Evolutionary conservation across 2,888 invertebrate genomes (phyloP).

Genomic region (Drosophila barbarae): DNA sequence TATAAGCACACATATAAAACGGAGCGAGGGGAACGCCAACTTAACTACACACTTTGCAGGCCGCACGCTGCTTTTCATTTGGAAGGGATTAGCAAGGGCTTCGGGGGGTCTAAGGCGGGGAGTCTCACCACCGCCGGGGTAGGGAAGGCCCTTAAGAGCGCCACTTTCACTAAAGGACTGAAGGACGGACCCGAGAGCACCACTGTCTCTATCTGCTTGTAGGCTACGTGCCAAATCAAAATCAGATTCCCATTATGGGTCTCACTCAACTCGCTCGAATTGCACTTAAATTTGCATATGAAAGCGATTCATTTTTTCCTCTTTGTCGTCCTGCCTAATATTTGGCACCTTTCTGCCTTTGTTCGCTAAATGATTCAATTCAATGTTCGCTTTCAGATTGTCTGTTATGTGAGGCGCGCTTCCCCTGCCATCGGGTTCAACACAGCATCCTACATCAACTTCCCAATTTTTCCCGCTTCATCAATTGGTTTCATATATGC

Average conservation of each 20-base stretch:
- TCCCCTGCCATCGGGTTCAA: constrained; percentile 1
- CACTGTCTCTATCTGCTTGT: constrained; percentile 30
- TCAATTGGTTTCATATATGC: constrained; percentile 73
- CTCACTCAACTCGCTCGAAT: constrained; percentile 36
- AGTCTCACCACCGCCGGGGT: background rate
- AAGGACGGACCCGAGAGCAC: background rate
- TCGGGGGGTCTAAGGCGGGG: constrained; percentile 1
- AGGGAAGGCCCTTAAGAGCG: constrained; percentile 38
- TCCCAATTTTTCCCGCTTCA: constrained; percentile 15
- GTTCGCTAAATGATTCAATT: constrained; percentile 66
- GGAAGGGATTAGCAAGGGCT: constrained; percentile 57
- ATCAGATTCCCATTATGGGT: constrained; percentile 62
- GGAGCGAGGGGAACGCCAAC: constrained; percentile 14
- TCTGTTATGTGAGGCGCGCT: constrained; percentile 55
- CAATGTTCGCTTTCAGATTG: constrained; percentile 45
- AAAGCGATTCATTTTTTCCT: constrained; percentile 57
- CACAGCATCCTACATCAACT: constrained; percentile 53
- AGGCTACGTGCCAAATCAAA: constrained; percentile 71
- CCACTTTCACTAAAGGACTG: constrained; percentile 52
- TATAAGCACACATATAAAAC: constrained; percentile 33
- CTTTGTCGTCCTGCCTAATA: constrained; percentile 49
- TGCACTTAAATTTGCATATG: constrained; percentile 70
- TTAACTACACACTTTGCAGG: constrained; percentile 53
- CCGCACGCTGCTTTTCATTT: constrained; percentile 65
- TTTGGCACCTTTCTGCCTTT: constrained; percentile 68